Evolutionary conservation across 2,113 vertebrate species (phyloP).

Genomic region (Mus spicilegus): DNA sequence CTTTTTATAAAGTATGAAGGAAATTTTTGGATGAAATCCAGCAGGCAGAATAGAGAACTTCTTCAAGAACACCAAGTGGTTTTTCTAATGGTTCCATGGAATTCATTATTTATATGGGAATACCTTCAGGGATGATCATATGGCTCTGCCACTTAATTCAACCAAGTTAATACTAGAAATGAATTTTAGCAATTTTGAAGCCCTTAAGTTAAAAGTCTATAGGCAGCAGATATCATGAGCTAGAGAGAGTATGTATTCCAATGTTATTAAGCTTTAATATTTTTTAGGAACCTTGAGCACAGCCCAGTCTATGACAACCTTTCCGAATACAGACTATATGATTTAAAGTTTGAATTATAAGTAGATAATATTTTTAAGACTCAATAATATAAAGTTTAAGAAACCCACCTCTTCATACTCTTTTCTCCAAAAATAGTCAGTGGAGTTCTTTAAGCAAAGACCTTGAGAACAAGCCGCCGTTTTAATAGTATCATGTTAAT

Average conservation of each 20-base stretch:
- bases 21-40: neutral
- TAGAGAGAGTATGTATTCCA: neutral
- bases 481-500: conserved; percentile 21
- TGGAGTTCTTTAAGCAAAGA: conserved; percentile 27
- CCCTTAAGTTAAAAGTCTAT: neutral
- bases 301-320: neutral
- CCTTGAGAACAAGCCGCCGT: neutral
- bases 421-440: neutral
- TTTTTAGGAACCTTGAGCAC: neutral
- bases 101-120: conserved; percentile 27
- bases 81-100: conserved; percentile 12
- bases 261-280: neutral
- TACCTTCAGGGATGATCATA: neutral
- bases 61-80: neutral
- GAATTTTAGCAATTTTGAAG: neutral
- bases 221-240: neutral
- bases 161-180: neutral
- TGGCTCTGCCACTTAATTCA: neutral
- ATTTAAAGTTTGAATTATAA: conserved; percentile 1
- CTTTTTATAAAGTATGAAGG: neutral
- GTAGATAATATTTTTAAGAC: neutral
- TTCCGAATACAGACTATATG: conserved; percentile 33
- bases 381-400: neutral
- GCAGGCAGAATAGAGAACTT: neutral
- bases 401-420: conserved; percentile 40